Conservation (phyloP, 2,888 invertebrate species). For the Philereme vetulata region DNA sequence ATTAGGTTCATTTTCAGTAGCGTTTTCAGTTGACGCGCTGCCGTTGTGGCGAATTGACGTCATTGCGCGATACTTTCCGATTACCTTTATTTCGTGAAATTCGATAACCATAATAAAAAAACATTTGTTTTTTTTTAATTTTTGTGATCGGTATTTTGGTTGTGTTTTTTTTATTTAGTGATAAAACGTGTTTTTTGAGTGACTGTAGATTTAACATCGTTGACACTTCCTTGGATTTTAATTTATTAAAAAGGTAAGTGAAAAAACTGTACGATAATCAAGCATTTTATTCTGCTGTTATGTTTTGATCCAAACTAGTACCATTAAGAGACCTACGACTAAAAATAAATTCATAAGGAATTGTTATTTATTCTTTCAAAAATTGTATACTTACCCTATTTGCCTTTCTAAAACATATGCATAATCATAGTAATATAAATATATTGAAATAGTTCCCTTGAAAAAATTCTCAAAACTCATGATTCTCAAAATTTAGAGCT, state of each 20-base stretch:
- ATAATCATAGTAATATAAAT: no score
- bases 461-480: no score
- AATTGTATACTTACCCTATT: no score
- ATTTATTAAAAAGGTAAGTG: constrained; percentile 15
- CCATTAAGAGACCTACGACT: no score
- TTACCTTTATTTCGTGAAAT: constrained; percentile 34
- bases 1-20: constrained; percentile 69
- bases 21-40: constrained; percentile 64
- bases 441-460: no score
- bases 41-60: constrained; percentile 46
- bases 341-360: no score
- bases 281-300: no score
- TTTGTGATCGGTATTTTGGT: constrained; percentile 20
- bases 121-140: constrained; percentile 3
- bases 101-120: constrained; percentile 28
- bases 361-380: no score
- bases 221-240: constrained; percentile 22
- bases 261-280: not conserved
- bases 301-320: no score
- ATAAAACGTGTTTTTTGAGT: constrained; percentile 13
- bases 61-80: constrained; percentile 11
- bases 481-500: no score
- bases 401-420: no score
- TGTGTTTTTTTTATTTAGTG: constrained; percentile 14
- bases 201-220: constrained; percentile 2